phyloP scores from a whole-genome alignment of 2,888 invertebrate species.

The Polyploca ridens region DNA sequence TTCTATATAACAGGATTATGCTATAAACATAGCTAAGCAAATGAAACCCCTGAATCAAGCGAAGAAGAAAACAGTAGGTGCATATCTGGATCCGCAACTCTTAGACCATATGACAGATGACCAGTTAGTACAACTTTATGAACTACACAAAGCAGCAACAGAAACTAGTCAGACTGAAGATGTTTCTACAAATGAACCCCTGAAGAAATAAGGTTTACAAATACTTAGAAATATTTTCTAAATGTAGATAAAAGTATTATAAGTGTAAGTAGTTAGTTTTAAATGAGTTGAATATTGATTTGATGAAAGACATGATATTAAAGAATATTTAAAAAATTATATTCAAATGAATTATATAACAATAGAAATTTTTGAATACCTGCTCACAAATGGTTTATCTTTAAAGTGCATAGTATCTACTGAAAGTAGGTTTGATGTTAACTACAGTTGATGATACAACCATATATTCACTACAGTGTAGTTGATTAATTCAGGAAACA shows the following conservation, averaged over 20 bases:
- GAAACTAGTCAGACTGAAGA: conserved; percentile 45
- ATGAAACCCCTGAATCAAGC: conserved; percentile 87
- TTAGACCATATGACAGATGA: conserved; percentile 91
- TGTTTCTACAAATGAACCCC: conserved; percentile 17
- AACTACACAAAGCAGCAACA: conserved; percentile 87
- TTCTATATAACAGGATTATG: conserved; percentile 88
- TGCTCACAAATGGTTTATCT: no score
- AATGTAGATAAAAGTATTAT: not conserved
- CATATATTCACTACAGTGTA: no score
- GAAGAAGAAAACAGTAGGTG: conserved; percentile 86
- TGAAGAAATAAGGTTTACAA: not conserved
- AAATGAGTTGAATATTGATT: no score
- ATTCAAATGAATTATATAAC: no score
- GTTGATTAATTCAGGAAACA: no score
- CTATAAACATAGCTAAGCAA: conserved; percentile 89
- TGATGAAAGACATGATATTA: no score
- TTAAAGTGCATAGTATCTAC: no score
- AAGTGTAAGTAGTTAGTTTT: no score
- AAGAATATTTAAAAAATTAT: no score
- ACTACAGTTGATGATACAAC: no score
- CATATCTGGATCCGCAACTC: conserved; percentile 83
- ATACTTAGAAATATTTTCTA: not conserved
- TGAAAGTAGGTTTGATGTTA: no score
- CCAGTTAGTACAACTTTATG: conserved; percentile 93
- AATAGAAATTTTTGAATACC: no score